Evolutionary conservation across 2,113 vertebrate genomes (phyloP).

Genomic region (Centropus unirufus): DNA sequence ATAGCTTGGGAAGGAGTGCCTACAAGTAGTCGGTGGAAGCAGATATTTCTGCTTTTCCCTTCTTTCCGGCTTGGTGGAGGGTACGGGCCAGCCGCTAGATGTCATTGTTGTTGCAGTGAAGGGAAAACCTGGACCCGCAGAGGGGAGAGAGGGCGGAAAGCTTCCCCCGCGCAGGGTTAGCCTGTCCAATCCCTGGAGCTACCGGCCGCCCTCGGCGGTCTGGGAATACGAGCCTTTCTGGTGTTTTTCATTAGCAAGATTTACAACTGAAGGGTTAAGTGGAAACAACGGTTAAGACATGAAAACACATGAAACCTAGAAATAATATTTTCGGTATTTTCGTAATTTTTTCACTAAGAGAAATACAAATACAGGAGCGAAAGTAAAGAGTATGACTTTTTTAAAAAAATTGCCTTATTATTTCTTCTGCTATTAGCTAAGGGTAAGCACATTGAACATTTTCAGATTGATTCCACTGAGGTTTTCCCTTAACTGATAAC

Average conservation of each 20-base stretch:
- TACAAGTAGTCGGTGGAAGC: neutral
- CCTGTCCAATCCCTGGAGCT: fast-evolving
- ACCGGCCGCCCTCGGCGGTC: fast-evolving
- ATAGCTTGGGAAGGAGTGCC: neutral
- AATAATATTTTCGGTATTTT: neutral
- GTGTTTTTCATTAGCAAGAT: neutral
- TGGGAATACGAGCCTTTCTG: neutral
- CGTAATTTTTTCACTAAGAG: neutral
- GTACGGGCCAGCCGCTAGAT: neutral
- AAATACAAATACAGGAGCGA: neutral
- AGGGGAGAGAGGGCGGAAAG: too few relatives aligned
- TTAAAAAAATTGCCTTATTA: neutral
- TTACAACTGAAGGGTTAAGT: neutral
- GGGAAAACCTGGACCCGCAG: neutral
- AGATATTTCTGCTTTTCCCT: too few relatives aligned
- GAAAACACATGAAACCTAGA: neutral
- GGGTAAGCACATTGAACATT: neutral
- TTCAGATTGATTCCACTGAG: neutral
- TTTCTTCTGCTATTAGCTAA: neutral
- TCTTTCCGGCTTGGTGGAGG: neutral
- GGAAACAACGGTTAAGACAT: neutral
- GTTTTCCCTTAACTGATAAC: neutral
- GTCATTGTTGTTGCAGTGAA: neutral
- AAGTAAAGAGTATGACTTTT: neutral
- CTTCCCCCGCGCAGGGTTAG: too few relatives aligned